Conservation (phyloP, 2,797 vertebrate species). For the Paramormyrops hopkinsi region DNA sequence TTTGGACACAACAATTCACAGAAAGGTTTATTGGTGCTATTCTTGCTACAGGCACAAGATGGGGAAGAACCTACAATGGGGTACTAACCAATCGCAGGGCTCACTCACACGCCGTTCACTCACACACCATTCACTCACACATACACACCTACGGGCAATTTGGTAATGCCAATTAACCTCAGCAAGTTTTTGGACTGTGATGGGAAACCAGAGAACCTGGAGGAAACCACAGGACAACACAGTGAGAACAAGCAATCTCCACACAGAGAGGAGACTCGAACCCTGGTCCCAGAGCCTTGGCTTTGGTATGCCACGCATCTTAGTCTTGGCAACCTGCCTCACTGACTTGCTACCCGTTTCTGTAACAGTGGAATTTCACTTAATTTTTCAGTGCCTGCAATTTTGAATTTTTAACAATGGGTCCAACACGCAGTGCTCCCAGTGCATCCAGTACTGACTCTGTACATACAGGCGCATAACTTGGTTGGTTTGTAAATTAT, state of each 20-base stretch:
- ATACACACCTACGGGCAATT: too few species aligned
- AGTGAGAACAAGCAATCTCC: background rate
- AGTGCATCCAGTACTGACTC: background rate
- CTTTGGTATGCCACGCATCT: background rate
- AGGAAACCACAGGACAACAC: background rate
- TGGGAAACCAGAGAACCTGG: background rate
- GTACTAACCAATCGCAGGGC: background rate
- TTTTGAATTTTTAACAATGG: background rate
- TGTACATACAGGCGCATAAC: background rate
- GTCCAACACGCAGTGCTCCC: background rate
- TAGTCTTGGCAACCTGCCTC: background rate
- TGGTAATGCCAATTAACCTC: too few species aligned
- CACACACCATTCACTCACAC: too few species aligned
- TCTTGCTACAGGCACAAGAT: background rate
- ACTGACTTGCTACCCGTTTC: background rate
- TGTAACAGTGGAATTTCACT: background rate
- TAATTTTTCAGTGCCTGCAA: background rate
- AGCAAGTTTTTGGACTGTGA: background rate
- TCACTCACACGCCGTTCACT: too few species aligned
- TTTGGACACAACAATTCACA: background rate
- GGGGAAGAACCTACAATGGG: background rate
- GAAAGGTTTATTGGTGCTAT: background rate
- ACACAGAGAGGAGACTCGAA: background rate
- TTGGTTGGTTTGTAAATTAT: background rate
- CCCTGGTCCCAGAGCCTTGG: background rate